Conservation (phyloP, 2,113 vertebrate species). For the Gorilla gorilla region DNA sequence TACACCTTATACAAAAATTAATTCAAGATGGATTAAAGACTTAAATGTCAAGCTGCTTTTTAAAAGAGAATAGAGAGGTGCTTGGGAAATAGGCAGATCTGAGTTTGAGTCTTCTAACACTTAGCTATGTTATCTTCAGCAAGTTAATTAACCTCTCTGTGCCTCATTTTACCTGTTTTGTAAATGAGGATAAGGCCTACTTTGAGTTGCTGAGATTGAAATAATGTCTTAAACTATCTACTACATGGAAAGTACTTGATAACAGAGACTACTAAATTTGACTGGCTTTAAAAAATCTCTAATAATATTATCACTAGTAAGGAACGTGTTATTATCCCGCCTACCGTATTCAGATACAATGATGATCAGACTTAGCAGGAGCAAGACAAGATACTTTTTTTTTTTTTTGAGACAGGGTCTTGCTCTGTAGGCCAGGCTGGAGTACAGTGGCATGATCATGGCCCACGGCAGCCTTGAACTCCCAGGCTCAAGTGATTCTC, state of each 20-base stretch:
- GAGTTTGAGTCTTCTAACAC: background rate
- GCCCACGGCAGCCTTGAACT: too few species aligned
- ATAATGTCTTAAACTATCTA: background rate
- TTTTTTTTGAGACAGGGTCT: too few species aligned
- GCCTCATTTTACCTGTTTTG: background rate
- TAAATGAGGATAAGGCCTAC: background rate
- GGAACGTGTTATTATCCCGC: background rate
- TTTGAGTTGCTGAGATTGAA: background rate
- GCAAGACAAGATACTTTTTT: background rate
- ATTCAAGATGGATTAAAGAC: too few species aligned
- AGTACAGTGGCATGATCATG: too few species aligned
- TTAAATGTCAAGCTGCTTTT: background rate
- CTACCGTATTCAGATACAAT: background rate
- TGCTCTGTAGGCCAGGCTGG: too few species aligned
- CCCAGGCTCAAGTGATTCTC: too few species aligned
- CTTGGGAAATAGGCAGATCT: background rate
- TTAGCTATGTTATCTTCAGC: background rate
- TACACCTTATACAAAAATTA: too few species aligned
- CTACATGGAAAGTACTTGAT: background rate
- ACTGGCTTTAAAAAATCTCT: too few species aligned
- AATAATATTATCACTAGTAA: too few species aligned
- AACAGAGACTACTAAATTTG: background rate
- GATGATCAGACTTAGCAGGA: slow-evolving; percentile 3
- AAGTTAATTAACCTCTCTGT: background rate
- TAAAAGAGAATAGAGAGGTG: background rate